Conservation (phyloP, 2,888 invertebrate species). For the Cheilosia vulpina region DNA sequence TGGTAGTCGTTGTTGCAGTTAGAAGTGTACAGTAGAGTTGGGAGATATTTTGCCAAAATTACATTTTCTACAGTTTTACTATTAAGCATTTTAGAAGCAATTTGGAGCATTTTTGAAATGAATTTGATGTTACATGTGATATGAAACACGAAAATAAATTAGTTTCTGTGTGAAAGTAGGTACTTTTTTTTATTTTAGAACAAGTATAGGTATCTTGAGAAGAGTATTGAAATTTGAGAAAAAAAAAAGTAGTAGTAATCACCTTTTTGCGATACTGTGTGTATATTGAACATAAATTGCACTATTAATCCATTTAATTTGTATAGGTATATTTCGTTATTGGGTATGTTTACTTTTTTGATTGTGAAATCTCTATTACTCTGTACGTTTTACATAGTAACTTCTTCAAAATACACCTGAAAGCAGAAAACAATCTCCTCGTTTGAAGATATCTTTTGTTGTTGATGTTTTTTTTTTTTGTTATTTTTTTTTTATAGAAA, state of each 20-base stretch:
- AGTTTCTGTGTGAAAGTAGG: slow-evolving; percentile 52
- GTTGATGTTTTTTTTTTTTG: slow-evolving; percentile 26
- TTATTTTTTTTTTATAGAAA: slow-evolving; percentile 33
- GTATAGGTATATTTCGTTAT: slow-evolving; percentile 42
- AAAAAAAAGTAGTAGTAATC: slow-evolving; percentile 60
- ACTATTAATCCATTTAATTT: slow-evolving; percentile 74
- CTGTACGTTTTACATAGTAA: slow-evolving; percentile 72
- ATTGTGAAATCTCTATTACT: slow-evolving; percentile 57
- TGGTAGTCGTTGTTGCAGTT: slow-evolving; percentile 32
- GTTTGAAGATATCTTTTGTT: slow-evolving; percentile 47
- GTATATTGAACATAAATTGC: slow-evolving; percentile 74
- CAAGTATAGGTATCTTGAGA: slow-evolving; percentile 2
- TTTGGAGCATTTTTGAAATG: slow-evolving; percentile 37
- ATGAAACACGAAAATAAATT: slow-evolving; percentile 65
- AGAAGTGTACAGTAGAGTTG: background rate
- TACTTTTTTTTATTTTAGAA: slow-evolving; percentile 14
- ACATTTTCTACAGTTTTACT: slow-evolving; percentile 1
- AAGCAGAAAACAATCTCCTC: slow-evolving; percentile 63
- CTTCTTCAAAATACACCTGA: slow-evolving; percentile 71
- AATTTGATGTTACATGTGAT: slow-evolving; percentile 50
- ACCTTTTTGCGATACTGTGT: slow-evolving; percentile 74
- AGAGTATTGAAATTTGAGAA: slow-evolving; percentile 24
- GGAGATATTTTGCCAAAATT: slow-evolving; percentile 1
- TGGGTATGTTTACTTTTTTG: slow-evolving; percentile 25
- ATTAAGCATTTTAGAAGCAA: slow-evolving; percentile 23